These are phyloP conservation scores for Lanius ludovicianus DNA, from an alignment of 2,113 vertebrate genomes.

Conservation along the genomic window DNA sequence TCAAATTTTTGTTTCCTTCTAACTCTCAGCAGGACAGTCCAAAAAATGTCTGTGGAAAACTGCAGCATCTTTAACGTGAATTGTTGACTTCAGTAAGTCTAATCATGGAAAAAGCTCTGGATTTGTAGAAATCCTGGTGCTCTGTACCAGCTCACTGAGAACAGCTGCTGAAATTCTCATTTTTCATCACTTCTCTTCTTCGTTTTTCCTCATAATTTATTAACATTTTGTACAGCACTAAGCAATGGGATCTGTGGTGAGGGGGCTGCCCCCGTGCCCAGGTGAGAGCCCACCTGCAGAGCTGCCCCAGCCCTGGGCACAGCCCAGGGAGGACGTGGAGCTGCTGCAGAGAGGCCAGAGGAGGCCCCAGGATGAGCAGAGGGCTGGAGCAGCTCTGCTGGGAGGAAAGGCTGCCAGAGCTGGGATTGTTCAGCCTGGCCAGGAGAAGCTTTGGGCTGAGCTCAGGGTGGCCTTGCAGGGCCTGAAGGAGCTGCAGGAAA, in stretches of 20 bases:
- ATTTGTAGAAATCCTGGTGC: not conserved
- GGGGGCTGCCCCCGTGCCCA: not conserved
- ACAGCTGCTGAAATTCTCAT: not conserved
- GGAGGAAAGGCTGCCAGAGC: no score
- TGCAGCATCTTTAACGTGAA: not conserved
- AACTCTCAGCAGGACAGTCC: accelerated
- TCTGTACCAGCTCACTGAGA: not conserved
- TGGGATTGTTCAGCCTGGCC: no score
- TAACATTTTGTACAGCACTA: not conserved
- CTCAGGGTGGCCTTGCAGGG: no score
- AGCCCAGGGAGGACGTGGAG: not conserved
- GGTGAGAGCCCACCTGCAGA: not conserved
- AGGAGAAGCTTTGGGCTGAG: no score
- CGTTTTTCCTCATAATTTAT: not conserved
- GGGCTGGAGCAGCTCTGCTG: no score
- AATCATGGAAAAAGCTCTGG: not conserved
- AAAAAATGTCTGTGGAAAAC: not conserved
- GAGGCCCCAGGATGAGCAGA: not conserved
- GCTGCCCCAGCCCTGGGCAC: not conserved
- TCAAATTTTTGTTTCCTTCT: not conserved
- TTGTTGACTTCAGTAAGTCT: not conserved
- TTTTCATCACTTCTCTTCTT: not conserved
- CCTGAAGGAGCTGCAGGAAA: no score
- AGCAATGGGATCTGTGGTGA: not conserved
- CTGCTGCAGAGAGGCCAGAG: not conserved